phyloP scores from a whole-genome alignment of 2,113 vertebrate genomes.

The Labeo catla region DNA sequence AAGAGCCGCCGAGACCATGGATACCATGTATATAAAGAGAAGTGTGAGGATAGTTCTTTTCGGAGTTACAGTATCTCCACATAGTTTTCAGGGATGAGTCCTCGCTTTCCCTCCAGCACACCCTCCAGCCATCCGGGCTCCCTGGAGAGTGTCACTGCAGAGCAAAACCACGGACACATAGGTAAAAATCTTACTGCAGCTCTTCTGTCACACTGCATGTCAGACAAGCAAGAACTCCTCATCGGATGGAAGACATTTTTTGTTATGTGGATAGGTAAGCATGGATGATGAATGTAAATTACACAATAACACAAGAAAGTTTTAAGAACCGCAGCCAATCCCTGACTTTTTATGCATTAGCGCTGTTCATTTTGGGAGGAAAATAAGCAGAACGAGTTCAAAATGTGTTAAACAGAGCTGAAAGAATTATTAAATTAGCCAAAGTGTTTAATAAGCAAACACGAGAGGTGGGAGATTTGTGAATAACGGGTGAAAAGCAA shows the following conservation, averaged over 20 bases:
- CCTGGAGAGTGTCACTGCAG: conserved; percentile 80
- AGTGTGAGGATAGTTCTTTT: conserved; percentile 1
- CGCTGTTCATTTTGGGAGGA: background rate
- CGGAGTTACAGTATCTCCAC: conserved; percentile 88
- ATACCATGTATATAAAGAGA: conserved; percentile 83
- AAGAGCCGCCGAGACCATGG: conserved; percentile 78
- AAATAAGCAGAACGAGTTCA: background rate
- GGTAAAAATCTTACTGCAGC: conserved; percentile 15
- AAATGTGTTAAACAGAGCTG: background rate
- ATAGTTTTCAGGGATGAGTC: conserved; percentile 98
- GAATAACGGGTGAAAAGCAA: background rate
- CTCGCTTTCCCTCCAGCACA: conserved; percentile 91
- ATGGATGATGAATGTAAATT: conserved; percentile 8
- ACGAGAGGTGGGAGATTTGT: background rate
- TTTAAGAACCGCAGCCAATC: background rate
- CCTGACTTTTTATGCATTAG: background rate
- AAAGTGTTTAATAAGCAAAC: background rate
- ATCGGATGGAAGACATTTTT: background rate
- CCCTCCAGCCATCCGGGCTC: conserved; percentile 98
- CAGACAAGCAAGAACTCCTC: conserved; percentile 26
- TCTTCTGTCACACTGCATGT: conserved; percentile 24
- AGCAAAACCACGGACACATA: conserved; percentile 27
- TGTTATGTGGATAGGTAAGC: conserved; percentile 20
- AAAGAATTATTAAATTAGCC: background rate
- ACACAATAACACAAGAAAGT: background rate